phyloP scores from a whole-genome alignment of 2,113 vertebrate species.

The Xyrauchen texanus region DNA sequence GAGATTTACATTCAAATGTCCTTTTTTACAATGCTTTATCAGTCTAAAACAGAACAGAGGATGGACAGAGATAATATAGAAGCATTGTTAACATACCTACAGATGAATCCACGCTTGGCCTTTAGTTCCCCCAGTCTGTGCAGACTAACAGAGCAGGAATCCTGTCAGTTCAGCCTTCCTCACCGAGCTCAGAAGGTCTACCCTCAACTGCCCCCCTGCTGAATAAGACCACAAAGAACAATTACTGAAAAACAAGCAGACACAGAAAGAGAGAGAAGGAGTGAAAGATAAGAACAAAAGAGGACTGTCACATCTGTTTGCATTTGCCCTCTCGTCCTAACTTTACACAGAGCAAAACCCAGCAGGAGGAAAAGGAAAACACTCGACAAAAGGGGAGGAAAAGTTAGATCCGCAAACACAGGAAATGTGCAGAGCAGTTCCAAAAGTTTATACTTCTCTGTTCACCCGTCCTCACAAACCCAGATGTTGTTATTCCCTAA shows the following conservation, averaged over 20 bases:
- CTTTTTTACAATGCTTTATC: constrained; percentile 4
- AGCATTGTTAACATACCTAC: constrained; percentile 66
- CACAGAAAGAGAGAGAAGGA: constrained; percentile 48
- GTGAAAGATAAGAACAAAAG: constrained; percentile 48
- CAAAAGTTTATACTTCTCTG: constrained; percentile 68
- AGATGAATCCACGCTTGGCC: constrained; percentile 54
- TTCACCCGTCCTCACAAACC: constrained; percentile 70
- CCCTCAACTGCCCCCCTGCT: constrained; percentile 52
- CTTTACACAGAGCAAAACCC: constrained; percentile 47
- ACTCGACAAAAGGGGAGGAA: constrained; percentile 41
- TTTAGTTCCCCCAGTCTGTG: constrained; percentile 57
- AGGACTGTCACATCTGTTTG: constrained; percentile 51
- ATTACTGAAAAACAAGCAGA: constrained; percentile 48
- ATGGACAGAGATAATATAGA: background rate
- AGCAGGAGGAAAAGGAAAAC: constrained; percentile 40
- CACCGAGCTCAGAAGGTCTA: background rate
- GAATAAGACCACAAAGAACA: constrained; percentile 34
- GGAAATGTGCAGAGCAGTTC: constrained; percentile 75
- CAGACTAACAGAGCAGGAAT: constrained; percentile 36
- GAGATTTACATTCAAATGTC: background rate
- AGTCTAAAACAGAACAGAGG: constrained; percentile 4
- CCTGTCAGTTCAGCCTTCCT: constrained; percentile 47
- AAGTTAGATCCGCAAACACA: constrained; percentile 69
- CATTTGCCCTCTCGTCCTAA: constrained; percentile 62
- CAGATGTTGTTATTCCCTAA: constrained; percentile 84